Percentiles rank a stretch among this genome's conserved stretches.
phyloP scores from a whole-genome alignment of 2,113 vertebrate species.

The Chamaetylas fuelleborni region DNA sequence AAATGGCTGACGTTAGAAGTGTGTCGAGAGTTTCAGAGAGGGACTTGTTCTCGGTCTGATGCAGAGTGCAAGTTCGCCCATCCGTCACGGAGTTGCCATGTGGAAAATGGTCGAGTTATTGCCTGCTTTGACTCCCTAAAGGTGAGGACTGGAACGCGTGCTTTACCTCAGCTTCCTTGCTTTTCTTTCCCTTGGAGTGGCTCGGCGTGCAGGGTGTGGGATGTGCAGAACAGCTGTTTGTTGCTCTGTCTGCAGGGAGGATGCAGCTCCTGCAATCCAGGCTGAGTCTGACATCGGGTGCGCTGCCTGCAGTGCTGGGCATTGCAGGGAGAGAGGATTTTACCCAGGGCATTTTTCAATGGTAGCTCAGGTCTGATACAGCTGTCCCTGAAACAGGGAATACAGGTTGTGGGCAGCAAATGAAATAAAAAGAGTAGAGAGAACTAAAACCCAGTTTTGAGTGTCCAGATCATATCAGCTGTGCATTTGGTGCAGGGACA shows the following conservation, averaged over 20 bases:
- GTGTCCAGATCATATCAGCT: neutral
- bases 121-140: constrained; percentile 99
- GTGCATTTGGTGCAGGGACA: neutral
- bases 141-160: constrained; percentile 77
- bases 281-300: neutral
- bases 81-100: constrained; percentile 93
- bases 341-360: neutral
- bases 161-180: constrained; percentile 2
- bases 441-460: neutral
- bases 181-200: neutral
- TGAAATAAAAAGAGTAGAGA: neutral
- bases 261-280: neutral
- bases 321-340: neutral
- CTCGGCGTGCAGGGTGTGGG: neutral
- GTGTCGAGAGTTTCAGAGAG: constrained; percentile 98
- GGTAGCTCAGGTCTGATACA: neutral
- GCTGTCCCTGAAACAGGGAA: neutral
- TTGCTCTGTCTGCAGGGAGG: neutral
- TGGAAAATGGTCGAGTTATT: constrained; percentile 97
- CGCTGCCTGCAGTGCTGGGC: neutral
- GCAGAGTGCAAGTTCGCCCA: constrained; percentile 98
- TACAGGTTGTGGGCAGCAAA: neutral
- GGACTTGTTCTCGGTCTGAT: constrained; percentile 93
- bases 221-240: neutral
- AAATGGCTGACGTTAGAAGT: constrained; percentile 99